phyloP scores from a whole-genome alignment of 2,888 invertebrate genomes.

The Carterocephalus palaemon region DNA sequence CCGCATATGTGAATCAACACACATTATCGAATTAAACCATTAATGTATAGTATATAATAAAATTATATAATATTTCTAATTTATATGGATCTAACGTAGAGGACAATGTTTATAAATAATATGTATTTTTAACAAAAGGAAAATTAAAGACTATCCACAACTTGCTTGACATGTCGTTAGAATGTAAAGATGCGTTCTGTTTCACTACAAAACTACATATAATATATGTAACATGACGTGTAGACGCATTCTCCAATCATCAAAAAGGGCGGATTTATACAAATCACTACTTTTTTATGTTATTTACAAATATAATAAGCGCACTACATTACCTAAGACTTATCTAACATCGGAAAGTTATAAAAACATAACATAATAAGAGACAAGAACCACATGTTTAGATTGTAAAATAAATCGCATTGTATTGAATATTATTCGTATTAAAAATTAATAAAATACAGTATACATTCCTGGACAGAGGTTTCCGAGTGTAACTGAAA shows the following conservation, averaged over 20 bases:
- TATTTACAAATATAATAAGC: constrained; percentile 73
- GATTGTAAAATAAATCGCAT: constrained; percentile 1
- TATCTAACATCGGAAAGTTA: constrained; percentile 25
- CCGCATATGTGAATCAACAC: constrained; percentile 61
- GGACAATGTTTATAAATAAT: constrained; percentile 20
- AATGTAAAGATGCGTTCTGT: constrained; percentile 15
- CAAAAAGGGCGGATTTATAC: constrained; percentile 62
- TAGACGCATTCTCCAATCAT: constrained; percentile 7
- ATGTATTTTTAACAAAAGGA: constrained; percentile 11
- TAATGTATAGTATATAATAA: constrained; percentile 24
- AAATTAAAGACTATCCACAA: constrained; percentile 5
- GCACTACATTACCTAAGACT: constrained; percentile 39
- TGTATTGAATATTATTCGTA: constrained; percentile 5
- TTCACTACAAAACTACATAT: constrained; percentile 23
- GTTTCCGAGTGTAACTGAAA: constrained; percentile 8
- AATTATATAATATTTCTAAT: constrained; percentile 25
- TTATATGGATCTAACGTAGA: constrained; percentile 28
- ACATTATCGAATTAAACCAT: constrained; percentile 38
- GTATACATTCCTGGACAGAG: neutral
- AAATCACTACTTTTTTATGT: constrained; percentile 59
- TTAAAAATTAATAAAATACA: constrained; percentile 4
- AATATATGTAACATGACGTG: neutral
- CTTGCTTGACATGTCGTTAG: constrained; percentile 6
- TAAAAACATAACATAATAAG: constrained; percentile 11
- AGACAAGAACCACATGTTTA: constrained; percentile 17